A percentile compares a stretch with the other conserved stretches of the same genome.
These are phyloP conservation scores for Drosophila paracracens DNA, from an alignment of 2,888 invertebrate species.

Conservation along the genomic window DNA sequence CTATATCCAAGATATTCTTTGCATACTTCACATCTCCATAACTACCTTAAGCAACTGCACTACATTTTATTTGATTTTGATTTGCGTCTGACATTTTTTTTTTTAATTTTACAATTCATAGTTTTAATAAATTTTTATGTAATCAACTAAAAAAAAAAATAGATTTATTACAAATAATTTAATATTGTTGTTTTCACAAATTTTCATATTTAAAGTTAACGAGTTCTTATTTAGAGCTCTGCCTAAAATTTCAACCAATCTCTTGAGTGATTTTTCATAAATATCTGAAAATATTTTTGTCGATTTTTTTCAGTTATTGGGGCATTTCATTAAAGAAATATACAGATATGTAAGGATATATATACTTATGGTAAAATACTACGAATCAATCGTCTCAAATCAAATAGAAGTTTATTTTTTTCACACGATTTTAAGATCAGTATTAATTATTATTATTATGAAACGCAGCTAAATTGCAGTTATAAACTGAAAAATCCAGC, in stretches of 20 bases:
- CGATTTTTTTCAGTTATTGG: background rate
- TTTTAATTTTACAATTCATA: background rate
- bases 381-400: slow-evolving; percentile 27
- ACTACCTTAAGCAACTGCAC: background rate
- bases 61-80: background rate
- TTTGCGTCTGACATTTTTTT: too few species aligned
- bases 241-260: background rate
- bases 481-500: background rate
- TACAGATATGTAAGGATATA: background rate
- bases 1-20: background rate
- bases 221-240: background rate
- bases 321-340: background rate
- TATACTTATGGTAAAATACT: slow-evolving; percentile 18
- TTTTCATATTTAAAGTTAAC: background rate
- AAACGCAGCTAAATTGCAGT: background rate
- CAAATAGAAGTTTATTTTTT: slow-evolving; percentile 1
- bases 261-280: background rate
- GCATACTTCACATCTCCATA: background rate
- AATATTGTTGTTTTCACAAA: background rate
- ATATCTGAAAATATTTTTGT: background rate
- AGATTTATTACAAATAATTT: background rate
- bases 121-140: background rate
- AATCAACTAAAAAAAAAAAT: background rate
- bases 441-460: background rate
- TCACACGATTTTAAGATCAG: slow-evolving; percentile 5